Evolutionary conservation across 2,888 invertebrate species (phyloP), one percentile per base, ranked within the genome.

Genomic region (Stenchaetothrips biformis): DNA sequence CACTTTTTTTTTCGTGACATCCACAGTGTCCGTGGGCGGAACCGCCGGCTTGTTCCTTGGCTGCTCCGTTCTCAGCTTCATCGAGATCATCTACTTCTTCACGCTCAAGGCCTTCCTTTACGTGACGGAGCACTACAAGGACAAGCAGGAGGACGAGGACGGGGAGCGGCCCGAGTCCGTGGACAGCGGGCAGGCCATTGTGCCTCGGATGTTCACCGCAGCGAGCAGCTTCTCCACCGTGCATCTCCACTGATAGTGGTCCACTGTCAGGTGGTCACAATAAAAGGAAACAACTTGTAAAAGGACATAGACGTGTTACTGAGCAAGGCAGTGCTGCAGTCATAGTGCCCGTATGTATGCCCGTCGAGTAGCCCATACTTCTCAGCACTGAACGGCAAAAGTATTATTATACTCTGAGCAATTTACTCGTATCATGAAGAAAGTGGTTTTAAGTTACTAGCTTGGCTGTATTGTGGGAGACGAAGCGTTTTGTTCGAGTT

Each of bases 1-100:
- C 16, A 48, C 25, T 79, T 7, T 27, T 59, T 25, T 59, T n/a
- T 79, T 53, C 21, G 21, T 47, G 48, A 9, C 48, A 37, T 37
- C 37, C 4, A 37, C 86, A 93, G 93, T 93, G 82, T 90, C 91
- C 9, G 91, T 94, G 1, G 94, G 94, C 9, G 92, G 93, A 47
- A 92, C 93, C 86, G 93, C 92, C 0, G 94, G 93, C 0, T 86
- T 94, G 2, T 93, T 93, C 85, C 88, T 93, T 8, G 94, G 94
- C 48, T 93, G 92, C 84, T 93, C 93, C 83, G 92, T 94, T 0
- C 88, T 94, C 67, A 93, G 93, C 81, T 90, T 92, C 83, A 90
- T 92, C 83, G 94, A 94, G 86, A 90, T 94, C 25, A 83, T 93
- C 1, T 94, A 94, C 84, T 93, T 91, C 83, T 89, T 91, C 78